Evolutionary conservation across 2,797 vertebrate genomes (phyloP).

Genomic region (Erethizon dorsatum): DNA sequence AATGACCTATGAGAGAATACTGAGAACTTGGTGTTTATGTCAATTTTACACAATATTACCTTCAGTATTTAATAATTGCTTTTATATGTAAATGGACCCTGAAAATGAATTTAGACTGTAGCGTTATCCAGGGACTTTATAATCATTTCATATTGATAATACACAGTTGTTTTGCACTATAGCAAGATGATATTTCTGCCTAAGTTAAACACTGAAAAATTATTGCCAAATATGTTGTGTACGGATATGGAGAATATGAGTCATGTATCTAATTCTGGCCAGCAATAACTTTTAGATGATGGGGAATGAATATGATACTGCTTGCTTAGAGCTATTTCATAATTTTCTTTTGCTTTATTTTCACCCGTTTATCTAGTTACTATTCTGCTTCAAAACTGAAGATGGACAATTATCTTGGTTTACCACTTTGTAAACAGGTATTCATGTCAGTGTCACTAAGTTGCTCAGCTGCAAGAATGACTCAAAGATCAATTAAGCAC

Average conservation of each 20-base stretch:
- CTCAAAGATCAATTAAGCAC: conserved; percentile 86
- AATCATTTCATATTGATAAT: conserved; percentile 55
- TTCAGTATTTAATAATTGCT: conserved; percentile 31
- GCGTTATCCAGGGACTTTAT: conserved; percentile 43
- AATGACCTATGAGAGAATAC: background rate
- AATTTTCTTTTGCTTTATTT: conserved; percentile 65
- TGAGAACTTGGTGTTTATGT: background rate
- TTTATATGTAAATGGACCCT: conserved; percentile 71
- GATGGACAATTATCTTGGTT: conserved; percentile 72
- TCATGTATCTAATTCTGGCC: conserved; percentile 62
- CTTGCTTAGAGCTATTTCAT: conserved; percentile 51
- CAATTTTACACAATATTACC: conserved; percentile 53
- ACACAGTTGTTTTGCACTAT: conserved; percentile 62
- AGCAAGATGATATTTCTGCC: conserved; percentile 53
- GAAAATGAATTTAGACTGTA: conserved; percentile 66
- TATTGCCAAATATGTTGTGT: conserved; percentile 69
- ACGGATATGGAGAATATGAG: conserved; percentile 37
- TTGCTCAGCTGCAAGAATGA: conserved; percentile 76
- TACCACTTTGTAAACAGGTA: conserved; percentile 74
- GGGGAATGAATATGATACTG: conserved; percentile 47
- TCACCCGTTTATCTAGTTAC: conserved; percentile 71
- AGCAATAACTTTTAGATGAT: conserved; percentile 72
- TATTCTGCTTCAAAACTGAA: conserved; percentile 72
- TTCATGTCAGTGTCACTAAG: conserved; percentile 75
- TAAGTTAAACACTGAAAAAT: conserved; percentile 80